A percentile compares a stretch with the other conserved stretches of the same genome.
phyloP scores from a whole-genome alignment of 2,888 invertebrate species.

The Caenorhabditis panamensis region DNA sequence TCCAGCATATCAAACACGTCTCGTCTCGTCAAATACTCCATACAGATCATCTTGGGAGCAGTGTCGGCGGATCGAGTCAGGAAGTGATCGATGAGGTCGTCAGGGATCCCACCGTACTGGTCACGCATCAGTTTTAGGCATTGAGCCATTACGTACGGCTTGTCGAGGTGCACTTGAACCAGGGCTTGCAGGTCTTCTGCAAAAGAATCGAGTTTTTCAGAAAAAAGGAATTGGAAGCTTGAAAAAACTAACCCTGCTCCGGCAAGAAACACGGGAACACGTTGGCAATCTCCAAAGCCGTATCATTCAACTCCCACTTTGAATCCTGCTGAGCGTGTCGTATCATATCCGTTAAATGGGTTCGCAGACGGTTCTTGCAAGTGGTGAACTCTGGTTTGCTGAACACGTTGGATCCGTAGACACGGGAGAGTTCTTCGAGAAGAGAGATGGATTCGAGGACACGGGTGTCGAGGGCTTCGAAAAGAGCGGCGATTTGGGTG shows the following conservation, averaged over 20 bases:
- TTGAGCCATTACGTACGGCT: constrained; percentile 28
- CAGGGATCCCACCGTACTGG: constrained; percentile 50
- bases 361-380: constrained; percentile 12
- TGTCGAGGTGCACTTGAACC: neutral
- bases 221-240: neutral
- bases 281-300: constrained; percentile 33
- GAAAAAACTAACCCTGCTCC: constrained; percentile 23
- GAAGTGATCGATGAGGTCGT: constrained; percentile 16
- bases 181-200: constrained; percentile 43
- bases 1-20: constrained; percentile 11
- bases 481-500: constrained; percentile 10
- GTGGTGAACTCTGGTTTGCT: constrained; percentile 1
- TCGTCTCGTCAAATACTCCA: constrained; percentile 21
- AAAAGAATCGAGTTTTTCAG: neutral
- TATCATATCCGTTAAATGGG: constrained; percentile 22
- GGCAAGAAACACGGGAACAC: constrained; percentile 34
- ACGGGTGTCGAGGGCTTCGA: constrained; percentile 23
- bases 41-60: constrained; percentile 30
- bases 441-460: constrained; percentile 21
- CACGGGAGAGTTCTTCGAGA: constrained; percentile 24
- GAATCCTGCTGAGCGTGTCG: neutral
- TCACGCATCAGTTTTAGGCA: constrained; percentile 37
- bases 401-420: constrained; percentile 27
- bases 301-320: constrained; percentile 26
- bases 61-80: constrained; percentile 30